A percentile compares a stretch with the other conserved stretches of the same genome.
phyloP scores from a whole-genome alignment of 2,113 vertebrate genomes.

The Ictalurus punctatus region DNA sequence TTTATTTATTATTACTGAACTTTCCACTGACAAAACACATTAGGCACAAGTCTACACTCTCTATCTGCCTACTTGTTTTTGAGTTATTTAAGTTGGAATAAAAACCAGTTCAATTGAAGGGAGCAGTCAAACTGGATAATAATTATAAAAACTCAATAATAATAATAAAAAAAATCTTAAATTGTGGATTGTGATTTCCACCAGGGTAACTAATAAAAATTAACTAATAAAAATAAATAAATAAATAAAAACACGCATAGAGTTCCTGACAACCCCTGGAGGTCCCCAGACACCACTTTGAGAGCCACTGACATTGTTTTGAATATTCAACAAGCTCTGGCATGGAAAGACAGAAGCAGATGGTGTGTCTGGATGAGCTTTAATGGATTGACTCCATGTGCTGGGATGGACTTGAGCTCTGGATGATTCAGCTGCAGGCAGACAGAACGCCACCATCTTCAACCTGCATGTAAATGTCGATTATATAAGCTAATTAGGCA shows the following conservation, averaged over 20 bases:
- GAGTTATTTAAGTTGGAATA: background rate
- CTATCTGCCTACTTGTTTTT: background rate
- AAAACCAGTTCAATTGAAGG: too few relatives aligned
- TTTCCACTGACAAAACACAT: background rate
- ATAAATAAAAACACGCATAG: background rate
- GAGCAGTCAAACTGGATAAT: too few relatives aligned
- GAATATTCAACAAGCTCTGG: background rate
- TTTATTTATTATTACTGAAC: background rate
- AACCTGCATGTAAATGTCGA: constrained; percentile 26
- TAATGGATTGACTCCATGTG: constrained; percentile 25
- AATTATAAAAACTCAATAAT: background rate
- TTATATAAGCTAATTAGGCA: constrained; percentile 42
- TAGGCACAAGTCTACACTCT: background rate
- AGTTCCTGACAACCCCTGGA: background rate
- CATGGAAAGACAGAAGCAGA: constrained; percentile 18
- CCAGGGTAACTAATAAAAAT: background rate
- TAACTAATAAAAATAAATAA: too few relatives aligned
- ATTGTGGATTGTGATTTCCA: background rate
- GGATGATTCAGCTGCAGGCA: background rate
- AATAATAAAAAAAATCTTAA: background rate
- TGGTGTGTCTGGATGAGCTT: constrained; percentile 25
- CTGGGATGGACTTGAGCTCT: constrained; percentile 15
- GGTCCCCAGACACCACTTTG: background rate
- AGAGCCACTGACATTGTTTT: background rate
- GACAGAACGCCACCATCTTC: background rate